These are phyloP conservation scores for Ammodytes marinus DNA, from an alignment of 2,113 vertebrate genomes.

Conservation along the genomic window DNA sequence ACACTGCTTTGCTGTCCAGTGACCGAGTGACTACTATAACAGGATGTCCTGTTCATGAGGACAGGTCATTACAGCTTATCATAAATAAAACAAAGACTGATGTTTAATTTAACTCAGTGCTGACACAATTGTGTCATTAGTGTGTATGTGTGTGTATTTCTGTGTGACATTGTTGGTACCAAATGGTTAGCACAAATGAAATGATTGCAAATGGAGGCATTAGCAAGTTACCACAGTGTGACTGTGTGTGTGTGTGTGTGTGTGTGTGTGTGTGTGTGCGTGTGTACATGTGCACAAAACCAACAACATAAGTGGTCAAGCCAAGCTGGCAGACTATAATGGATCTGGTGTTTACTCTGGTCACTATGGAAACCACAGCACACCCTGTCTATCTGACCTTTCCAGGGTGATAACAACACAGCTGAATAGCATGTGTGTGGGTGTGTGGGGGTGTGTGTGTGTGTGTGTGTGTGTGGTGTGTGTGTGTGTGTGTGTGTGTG, in stretches of 20 bases:
- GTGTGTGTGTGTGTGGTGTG: neutral
- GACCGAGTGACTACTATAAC: conserved; percentile 43
- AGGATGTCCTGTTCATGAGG: conserved; percentile 71
- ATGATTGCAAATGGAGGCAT: conserved; percentile 29
- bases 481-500: too few relatives aligned
- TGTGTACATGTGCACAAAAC: conserved; percentile 23
- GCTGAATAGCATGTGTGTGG: conserved; percentile 38
- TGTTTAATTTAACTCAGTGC: conserved; percentile 55
- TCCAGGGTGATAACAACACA: conserved; percentile 61
- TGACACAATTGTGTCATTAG: conserved; percentile 10
- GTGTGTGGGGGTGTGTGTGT: conserved; percentile 10
- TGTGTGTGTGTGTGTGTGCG: neutral
- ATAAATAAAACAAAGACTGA: conserved; percentile 69
- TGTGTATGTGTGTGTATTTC: neutral
- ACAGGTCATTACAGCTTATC: conserved; percentile 43
- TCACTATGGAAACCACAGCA: conserved; percentile 65
- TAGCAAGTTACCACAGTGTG: neutral
- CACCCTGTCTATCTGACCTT: conserved; percentile 64
- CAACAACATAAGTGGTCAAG: conserved; percentile 48
- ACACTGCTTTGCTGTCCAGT: neutral
- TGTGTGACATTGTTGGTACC: conserved; percentile 5
- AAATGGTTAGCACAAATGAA: conserved; percentile 21
- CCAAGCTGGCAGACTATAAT: conserved; percentile 56
- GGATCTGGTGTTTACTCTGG: conserved; percentile 65
- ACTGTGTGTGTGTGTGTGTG: neutral